Base-by-base conservation (phyloP, 2,888 invertebrate species). In the Erpobdella octoculata region DNA sequence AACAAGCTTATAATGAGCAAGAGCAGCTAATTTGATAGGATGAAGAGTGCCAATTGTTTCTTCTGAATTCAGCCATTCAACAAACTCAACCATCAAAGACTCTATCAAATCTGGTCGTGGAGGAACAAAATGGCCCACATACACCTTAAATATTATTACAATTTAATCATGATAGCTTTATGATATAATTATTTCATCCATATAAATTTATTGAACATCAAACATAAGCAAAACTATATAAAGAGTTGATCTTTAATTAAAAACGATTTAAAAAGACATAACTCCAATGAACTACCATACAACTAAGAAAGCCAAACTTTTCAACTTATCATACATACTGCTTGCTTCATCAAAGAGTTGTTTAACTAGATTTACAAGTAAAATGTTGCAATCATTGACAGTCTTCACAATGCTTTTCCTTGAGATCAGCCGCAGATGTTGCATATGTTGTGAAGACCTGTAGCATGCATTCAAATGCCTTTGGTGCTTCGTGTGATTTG, bases 1-100 rank as follows among this genome's bases (percentile, higher is more conserved):
- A 0, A 97, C 97, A 61, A 97, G 83, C 84, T 94, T 94, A 84
- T 96, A 97, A 85, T 97, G 97, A 0, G 94, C 95, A 70, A 96
- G 85, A 0, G 97, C 96, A 68, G 96, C 95, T 81, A 91, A 91
- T 82, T 93, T 91, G 77, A 95, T 90, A 28, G 94, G 93, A 86
- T 95, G 94, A 83, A 95, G 85, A 58, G 89, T 88, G 1, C 28
- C 35, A 74, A 90, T 84, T 9, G 92, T 91, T 80, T 90, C 89
- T 76, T 92, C 92, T 0, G 93, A 92, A 83, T 86, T 86, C 9
- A 97, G 84, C 97, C 96, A 97, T 25, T 89, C 87, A n/a, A 92
- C 87, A 81, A 96, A 93, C 76, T 90, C 90, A 25, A 87, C 86
- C 91, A 97, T 93, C 25, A 95, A 86, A 59, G 86, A 85, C 12